Conservation (phyloP, 2,888 invertebrate species). For the Cyclophora albipunctata region DNA sequence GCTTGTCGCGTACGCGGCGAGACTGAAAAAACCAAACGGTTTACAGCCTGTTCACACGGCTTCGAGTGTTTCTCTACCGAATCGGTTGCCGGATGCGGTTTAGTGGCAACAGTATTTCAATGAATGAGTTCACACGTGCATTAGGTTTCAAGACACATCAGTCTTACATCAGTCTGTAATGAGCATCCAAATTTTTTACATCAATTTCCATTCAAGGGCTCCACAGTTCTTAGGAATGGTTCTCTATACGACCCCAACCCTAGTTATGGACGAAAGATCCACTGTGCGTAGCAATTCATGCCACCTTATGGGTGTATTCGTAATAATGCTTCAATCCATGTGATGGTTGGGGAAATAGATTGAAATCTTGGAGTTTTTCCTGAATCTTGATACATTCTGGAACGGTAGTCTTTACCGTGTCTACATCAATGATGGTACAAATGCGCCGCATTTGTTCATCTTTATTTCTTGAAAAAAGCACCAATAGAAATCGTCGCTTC, state of each 20-base stretch:
- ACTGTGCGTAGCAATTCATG: conserved; percentile 2
- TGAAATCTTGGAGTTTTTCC: background rate
- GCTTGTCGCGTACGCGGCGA: too few species aligned
- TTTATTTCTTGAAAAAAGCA: background rate
- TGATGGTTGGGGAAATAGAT: background rate
- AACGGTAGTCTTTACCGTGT: background rate
- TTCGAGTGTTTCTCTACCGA: too few species aligned
- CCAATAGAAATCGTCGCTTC: too few species aligned
- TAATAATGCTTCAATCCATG: conserved; percentile 3
- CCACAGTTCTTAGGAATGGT: background rate
- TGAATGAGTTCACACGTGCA: too few species aligned
- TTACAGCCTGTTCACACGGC: too few species aligned
- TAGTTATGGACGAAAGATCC: background rate
- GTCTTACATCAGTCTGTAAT: background rate
- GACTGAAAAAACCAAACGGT: too few species aligned
- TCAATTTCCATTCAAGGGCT: background rate
- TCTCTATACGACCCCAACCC: background rate
- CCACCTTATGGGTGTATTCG: conserved; percentile 1
- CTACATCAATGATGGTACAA: background rate
- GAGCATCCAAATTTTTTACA: background rate
- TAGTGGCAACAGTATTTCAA: too few species aligned
- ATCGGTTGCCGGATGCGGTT: too few species aligned
- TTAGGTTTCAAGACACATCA: too few species aligned
- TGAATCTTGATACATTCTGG: conserved; percentile 1
- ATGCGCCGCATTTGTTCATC: background rate